Conservation (phyloP, 2,113 vertebrate species). For the Odontesthes bonariensis region DNA sequence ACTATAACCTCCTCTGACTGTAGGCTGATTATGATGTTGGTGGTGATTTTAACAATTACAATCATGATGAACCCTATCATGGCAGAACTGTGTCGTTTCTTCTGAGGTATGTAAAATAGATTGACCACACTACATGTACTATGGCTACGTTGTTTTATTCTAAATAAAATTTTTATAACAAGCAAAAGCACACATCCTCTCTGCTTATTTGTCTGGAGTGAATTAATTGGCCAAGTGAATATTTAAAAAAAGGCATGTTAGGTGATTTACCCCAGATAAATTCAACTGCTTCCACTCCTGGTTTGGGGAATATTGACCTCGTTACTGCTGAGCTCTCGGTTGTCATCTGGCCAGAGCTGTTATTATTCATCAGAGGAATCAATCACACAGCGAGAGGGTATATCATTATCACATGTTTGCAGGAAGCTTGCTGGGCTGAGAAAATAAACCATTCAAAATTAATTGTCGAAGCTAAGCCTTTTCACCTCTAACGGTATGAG, state of each 20-base stretch:
- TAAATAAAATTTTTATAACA: slow-evolving; percentile 87
- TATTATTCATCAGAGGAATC: slow-evolving; percentile 54
- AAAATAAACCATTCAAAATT: slow-evolving; percentile 34
- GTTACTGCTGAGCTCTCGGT: slow-evolving; percentile 30
- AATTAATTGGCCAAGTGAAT: background rate
- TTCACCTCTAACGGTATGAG: background rate
- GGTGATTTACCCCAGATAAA: background rate
- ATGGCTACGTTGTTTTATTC: slow-evolving; percentile 88
- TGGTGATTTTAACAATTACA: slow-evolving; percentile 70
- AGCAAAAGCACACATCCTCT: slow-evolving; percentile 23
- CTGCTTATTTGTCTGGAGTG: background rate
- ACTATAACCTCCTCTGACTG: slow-evolving; percentile 80
- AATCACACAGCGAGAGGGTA: slow-evolving; percentile 43
- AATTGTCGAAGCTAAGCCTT: slow-evolving; percentile 46
- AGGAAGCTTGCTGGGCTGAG: slow-evolving; percentile 36
- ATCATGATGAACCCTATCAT: slow-evolving; percentile 84
- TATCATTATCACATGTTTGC: slow-evolving; percentile 46
- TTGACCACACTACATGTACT: slow-evolving; percentile 86
- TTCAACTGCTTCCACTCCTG: slow-evolving; percentile 6
- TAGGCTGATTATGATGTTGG: slow-evolving; percentile 64
- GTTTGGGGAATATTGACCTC: slow-evolving; percentile 17
- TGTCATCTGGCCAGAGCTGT: slow-evolving; percentile 1
- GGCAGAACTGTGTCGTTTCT: slow-evolving; percentile 85
- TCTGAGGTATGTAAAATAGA: slow-evolving; percentile 87
- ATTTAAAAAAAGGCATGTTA: background rate